phyloP scores from a whole-genome alignment of 2,797 vertebrate species.

The Lutjanus campechanus region DNA sequence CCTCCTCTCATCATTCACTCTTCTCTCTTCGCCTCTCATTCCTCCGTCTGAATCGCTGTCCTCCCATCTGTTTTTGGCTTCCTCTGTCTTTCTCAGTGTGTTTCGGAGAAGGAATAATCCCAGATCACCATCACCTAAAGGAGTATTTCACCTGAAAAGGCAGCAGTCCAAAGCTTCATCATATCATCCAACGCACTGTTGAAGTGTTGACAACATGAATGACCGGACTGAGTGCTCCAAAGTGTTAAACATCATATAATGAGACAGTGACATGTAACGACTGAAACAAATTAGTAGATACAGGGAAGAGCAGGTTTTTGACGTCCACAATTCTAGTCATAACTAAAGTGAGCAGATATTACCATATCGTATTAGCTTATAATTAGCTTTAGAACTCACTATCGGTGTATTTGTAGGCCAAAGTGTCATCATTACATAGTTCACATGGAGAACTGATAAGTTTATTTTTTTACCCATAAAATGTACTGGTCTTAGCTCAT shows the following conservation, averaged over 20 bases:
- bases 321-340: not conserved
- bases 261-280: too few species aligned
- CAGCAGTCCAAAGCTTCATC: not conserved
- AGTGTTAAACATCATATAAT: not conserved
- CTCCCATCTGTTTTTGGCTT: conserved; percentile 51
- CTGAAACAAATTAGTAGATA: not conserved
- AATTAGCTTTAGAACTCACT: not conserved
- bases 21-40: conserved; percentile 43
- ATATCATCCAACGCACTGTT: not conserved
- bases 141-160: conserved; percentile 12
- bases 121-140: conserved; percentile 23
- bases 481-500: too few species aligned
- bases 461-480: not conserved
- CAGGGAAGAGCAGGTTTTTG: not conserved
- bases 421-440: not conserved
- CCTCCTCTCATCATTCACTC: conserved; percentile 68
- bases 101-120: conserved; percentile 27
- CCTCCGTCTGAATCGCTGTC: conserved; percentile 41
- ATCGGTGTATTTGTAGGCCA: not conserved
- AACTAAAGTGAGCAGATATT: too few species aligned
- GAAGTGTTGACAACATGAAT: not conserved
- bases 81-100: conserved; percentile 17
- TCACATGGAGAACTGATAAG: not conserved
- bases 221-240: not conserved
- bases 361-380: not conserved